A percentile compares a stretch with the other conserved stretches of the same genome.
phyloP scores from a whole-genome alignment of 2,888 invertebrate species.

The Vandiemenella viatica region DNA sequence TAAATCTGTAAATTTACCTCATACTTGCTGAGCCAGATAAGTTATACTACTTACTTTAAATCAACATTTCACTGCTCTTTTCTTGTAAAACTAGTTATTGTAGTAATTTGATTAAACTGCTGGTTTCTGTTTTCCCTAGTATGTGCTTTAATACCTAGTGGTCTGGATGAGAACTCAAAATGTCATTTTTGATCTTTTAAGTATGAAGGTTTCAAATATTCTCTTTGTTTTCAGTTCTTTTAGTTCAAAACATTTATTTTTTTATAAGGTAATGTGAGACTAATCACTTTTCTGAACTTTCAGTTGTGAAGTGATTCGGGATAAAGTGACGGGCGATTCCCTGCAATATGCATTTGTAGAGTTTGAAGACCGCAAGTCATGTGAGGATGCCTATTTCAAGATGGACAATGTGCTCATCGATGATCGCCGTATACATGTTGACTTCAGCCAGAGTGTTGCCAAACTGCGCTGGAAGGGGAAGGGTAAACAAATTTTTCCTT shows the following conservation, averaged over 20 bases:
- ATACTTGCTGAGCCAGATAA: too few relatives aligned
- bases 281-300: constrained; percentile 10
- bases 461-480: constrained; percentile 85
- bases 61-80: too few relatives aligned
- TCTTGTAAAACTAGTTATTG: too few relatives aligned
- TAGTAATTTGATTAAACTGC: too few relatives aligned
- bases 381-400: constrained; percentile 97
- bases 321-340: constrained; percentile 82
- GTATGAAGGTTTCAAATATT: background rate
- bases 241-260: too few relatives aligned
- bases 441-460: constrained; percentile 97
- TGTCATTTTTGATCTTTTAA: too few relatives aligned
- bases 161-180: too few relatives aligned
- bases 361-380: constrained; percentile 79
- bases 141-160: too few relatives aligned
- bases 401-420: constrained; percentile 99
- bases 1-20: too few relatives aligned
- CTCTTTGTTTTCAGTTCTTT: background rate
- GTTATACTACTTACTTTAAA: too few relatives aligned
- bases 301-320: constrained; percentile 90
- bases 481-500: constrained; percentile 28
- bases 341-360: constrained; percentile 98
- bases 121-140: too few relatives aligned
- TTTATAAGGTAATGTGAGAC: too few relatives aligned
- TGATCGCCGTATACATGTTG: constrained; percentile 95